A percentile compares a stretch with the other conserved stretches of the same genome.
Evolutionary conservation across 2,113 vertebrate genomes (phyloP).

Genomic region (Microcebus ravelobensis): DNA sequence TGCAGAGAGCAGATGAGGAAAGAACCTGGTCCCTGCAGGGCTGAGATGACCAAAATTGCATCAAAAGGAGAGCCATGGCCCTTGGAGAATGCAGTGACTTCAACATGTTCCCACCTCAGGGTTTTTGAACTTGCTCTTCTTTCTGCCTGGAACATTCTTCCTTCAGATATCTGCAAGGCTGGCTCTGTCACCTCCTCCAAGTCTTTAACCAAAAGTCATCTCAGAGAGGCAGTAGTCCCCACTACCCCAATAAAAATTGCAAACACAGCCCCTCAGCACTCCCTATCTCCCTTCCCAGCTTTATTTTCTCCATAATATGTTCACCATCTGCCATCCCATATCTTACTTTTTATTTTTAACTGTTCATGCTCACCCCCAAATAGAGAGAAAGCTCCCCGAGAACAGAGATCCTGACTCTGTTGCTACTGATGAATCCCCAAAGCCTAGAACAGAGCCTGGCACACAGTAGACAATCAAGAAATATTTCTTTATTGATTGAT

Average conservation of each 20-base stretch:
- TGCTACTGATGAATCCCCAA: neutral
- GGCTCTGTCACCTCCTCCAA: neutral
- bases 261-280: neutral
- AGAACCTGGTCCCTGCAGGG: neutral
- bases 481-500: neutral
- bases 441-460: neutral
- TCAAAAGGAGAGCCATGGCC: neutral
- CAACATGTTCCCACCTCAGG: neutral
- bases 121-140: neutral
- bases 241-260: neutral
- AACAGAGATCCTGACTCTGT: neutral
- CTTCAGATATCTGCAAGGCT: neutral
- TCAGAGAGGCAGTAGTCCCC: neutral
- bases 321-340: neutral
- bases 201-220: neutral
- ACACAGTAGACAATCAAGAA: neutral
- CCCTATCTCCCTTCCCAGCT: neutral
- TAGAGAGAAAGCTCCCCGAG: neutral
- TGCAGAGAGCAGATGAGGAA: neutral
- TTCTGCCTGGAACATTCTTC: neutral
- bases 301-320: neutral
- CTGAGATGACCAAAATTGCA: neutral
- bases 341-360: neutral
- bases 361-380: neutral
- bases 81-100: neutral